A percentile compares a stretch with the other conserved stretches of the same genome.
These are phyloP conservation scores for Ailurus styani DNA, from an alignment of 2,113 vertebrate genomes.

Conservation along the genomic window DNA sequence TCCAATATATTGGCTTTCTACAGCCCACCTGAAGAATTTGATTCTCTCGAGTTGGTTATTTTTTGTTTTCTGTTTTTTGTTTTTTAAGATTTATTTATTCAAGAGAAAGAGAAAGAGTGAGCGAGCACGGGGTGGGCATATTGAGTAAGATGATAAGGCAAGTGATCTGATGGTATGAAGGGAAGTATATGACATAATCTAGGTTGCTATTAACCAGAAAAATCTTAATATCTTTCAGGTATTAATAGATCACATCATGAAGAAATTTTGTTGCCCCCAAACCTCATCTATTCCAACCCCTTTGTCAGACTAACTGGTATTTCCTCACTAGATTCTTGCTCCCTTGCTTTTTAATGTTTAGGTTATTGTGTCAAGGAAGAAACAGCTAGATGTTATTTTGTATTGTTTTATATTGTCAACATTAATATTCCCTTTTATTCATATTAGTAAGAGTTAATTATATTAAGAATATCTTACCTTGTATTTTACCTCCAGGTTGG, in stretches of 20 bases:
- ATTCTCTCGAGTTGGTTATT: background rate
- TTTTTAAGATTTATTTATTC: background rate
- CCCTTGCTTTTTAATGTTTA: background rate
- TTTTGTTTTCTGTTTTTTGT: background rate
- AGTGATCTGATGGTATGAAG: background rate
- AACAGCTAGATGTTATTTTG: background rate
- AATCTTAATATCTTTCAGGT: background rate
- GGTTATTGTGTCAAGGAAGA: background rate
- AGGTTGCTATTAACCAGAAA: background rate
- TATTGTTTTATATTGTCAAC: background rate
- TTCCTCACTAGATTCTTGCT: background rate
- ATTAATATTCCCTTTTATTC: background rate
- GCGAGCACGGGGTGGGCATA: background rate
- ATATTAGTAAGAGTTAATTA: background rate
- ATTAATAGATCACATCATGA: background rate
- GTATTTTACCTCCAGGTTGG: background rate
- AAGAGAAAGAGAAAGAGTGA: background rate
- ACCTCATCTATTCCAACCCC: background rate
- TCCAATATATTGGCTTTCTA: background rate
- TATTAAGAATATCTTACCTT: background rate
- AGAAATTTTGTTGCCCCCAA: background rate
- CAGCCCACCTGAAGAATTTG: background rate
- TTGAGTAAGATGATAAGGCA: background rate
- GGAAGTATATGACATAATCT: background rate
- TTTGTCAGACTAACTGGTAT: background rate